A percentile compares a stretch with the other conserved stretches of the same genome.
These are phyloP conservation scores for Cataglyphis albicans DNA, from an alignment of 2,888 invertebrate species.

Conservation along the genomic window DNA sequence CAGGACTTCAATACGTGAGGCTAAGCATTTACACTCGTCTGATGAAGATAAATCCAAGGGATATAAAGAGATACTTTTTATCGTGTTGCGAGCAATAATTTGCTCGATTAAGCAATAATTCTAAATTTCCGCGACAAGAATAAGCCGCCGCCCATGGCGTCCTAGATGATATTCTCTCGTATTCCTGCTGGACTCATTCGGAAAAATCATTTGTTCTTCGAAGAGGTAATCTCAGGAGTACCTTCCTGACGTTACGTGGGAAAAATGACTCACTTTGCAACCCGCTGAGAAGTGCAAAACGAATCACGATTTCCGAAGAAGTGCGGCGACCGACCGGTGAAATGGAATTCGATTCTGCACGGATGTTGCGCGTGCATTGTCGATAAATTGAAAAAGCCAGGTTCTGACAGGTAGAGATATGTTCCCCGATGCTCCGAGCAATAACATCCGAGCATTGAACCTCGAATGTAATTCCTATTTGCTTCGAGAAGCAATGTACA, in stretches of 20 bases:
- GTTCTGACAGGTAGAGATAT: conserved; percentile 45
- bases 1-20: conserved; percentile 51
- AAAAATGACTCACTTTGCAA: conserved; percentile 34
- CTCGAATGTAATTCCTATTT: conserved; percentile 28
- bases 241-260: neutral
- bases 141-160: neutral
- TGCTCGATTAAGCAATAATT: conserved; percentile 57
- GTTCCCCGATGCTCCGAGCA: conserved; percentile 21
- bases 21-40: conserved; percentile 2
- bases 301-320: conserved; percentile 9
- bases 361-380: conserved; percentile 51
- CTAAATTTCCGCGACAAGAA: conserved; percentile 47
- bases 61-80: neutral
- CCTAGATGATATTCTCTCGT: conserved; percentile 16
- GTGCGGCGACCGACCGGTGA: conserved; percentile 4
- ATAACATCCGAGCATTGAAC: conserved; percentile 27
- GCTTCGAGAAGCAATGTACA: conserved; percentile 25
- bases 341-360: conserved; percentile 46
- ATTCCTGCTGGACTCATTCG: conserved; percentile 9
- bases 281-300: conserved; percentile 19
- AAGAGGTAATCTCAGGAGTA: conserved; percentile 4
- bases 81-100: conserved; percentile 47
- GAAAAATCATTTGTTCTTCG: neutral
- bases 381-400: conserved; percentile 52
- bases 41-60: conserved; percentile 16